Percentiles rank a stretch among this genome's conserved stretches.
Conservation (phyloP, 2,113 vertebrate genomes). For the Amblyornis subalaris region DNA sequence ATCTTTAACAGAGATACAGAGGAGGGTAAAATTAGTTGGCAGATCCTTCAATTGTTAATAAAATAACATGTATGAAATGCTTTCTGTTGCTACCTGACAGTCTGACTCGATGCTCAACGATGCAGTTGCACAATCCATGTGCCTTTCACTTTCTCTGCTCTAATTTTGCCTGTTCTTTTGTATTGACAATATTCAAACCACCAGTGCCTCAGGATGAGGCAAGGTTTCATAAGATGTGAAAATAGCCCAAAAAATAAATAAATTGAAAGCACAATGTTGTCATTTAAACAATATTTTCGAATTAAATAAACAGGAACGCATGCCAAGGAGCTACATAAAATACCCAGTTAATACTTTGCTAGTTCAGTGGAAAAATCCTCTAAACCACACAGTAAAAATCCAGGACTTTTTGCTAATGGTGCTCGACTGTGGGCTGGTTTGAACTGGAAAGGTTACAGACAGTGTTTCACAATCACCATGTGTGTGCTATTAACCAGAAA, state of each 20-base stretch:
- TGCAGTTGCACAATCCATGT: not conserved
- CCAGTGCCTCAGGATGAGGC: not conserved
- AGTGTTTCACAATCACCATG: constrained; percentile 42
- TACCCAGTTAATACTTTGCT: not conserved
- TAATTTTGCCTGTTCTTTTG: not conserved
- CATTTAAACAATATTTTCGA: constrained; percentile 20
- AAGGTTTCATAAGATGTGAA: constrained; percentile 30
- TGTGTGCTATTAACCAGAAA: constrained; percentile 27
- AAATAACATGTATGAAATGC: not conserved
- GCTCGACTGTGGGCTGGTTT: constrained; percentile 10
- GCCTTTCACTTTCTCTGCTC: not conserved
- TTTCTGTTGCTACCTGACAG: not conserved
- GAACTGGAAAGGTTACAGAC: constrained; percentile 37
- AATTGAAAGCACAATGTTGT: constrained; percentile 20
- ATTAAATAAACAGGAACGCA: not conserved
- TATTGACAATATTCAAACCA: not conserved
- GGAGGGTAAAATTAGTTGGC: not conserved
- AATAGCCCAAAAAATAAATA: not conserved
- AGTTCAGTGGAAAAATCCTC: constrained; percentile 46
- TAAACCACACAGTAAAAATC: constrained; percentile 28
- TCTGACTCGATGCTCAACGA: not conserved
- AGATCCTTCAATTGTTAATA: not conserved
- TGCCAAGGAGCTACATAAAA: constrained; percentile 17
- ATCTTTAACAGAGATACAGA: not conserved
- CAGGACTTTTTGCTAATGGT: constrained; percentile 4